Conservation (phyloP, 2,888 invertebrate genomes). For the Drosophila hamatofila region DNA sequence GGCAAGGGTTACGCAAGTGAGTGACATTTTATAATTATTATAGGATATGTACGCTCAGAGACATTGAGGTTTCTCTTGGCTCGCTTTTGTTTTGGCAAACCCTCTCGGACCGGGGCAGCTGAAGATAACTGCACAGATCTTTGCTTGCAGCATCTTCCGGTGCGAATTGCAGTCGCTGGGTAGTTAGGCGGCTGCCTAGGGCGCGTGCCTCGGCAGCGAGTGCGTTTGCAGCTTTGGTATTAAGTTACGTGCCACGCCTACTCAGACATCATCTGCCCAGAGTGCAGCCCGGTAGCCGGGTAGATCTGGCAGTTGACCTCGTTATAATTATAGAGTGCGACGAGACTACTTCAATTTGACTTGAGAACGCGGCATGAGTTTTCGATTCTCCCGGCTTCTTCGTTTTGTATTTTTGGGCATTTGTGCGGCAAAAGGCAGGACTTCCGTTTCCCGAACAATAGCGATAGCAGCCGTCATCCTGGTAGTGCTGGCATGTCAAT, state of each 20-base stretch:
- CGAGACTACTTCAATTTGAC: slow-evolving; percentile 70
- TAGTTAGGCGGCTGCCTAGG: slow-evolving; percentile 33
- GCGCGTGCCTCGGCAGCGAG: slow-evolving; percentile 59
- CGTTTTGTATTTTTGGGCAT: slow-evolving; percentile 42
- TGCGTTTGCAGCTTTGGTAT: slow-evolving; percentile 69
- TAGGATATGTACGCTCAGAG: slow-evolving; percentile 15
- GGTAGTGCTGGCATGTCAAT: slow-evolving; percentile 70
- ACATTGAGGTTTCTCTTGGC: slow-evolving; percentile 37
- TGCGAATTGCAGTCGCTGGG: slow-evolving; percentile 58
- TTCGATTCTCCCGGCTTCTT: not conserved
- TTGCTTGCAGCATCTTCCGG: slow-evolving; percentile 54
- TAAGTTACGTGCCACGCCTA: slow-evolving; percentile 70
- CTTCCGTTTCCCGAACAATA: slow-evolving; percentile 63
- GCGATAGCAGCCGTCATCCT: slow-evolving; percentile 35
- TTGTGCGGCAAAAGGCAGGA: slow-evolving; percentile 66
- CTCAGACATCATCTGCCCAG: slow-evolving; percentile 48
- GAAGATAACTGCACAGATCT: slow-evolving; percentile 48
- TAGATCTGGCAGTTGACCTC: slow-evolving; percentile 66
- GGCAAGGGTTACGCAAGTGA: slow-evolving; percentile 69
- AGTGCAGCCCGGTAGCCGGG: slow-evolving; percentile 6
- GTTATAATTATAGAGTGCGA: slow-evolving; percentile 71
- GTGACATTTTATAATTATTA: slow-evolving; percentile 64
- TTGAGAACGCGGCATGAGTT: slow-evolving; percentile 58
- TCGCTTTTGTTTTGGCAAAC: not conserved
- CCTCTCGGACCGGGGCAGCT: slow-evolving; percentile 48